These are phyloP conservation scores for Eristalinus sepulchralis DNA, from an alignment of 2,888 invertebrate genomes.

Conservation along the genomic window DNA sequence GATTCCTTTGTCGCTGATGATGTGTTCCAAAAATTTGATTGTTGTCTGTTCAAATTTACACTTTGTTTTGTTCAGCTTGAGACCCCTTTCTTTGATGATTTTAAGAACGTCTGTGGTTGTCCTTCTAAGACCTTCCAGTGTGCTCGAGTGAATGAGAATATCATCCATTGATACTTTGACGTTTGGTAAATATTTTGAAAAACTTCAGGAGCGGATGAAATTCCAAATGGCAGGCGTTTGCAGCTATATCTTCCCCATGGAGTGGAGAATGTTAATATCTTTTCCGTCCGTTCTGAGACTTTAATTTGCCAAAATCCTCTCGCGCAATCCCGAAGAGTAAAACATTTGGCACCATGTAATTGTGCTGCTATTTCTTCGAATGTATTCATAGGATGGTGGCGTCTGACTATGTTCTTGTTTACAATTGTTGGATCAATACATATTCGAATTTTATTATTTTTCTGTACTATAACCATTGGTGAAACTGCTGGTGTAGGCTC, in stretches of 20 bases:
- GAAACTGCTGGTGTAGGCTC: not conserved
- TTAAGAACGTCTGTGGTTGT: too few species aligned
- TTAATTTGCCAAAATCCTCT: not conserved
- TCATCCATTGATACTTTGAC: not conserved
- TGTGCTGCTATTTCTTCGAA: not conserved
- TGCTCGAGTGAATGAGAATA: not conserved
- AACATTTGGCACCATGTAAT: not conserved
- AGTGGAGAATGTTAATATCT: not conserved
- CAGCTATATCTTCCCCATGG: not conserved
- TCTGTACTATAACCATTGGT: constrained; percentile 47
- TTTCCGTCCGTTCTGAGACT: not conserved
- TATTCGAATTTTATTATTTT: constrained; percentile 31
- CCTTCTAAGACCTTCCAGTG: not conserved
- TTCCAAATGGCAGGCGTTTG: not conserved
- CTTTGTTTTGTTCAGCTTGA: not conserved
- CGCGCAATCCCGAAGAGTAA: not conserved
- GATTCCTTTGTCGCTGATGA: constrained; percentile 1
- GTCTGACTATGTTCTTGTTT: not conserved
- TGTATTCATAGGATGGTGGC: not conserved
- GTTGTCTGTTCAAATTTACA: not conserved
- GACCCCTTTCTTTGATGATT: too few species aligned
- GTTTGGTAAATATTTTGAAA: not conserved
- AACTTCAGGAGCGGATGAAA: not conserved
- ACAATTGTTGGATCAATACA: constrained; percentile 11
- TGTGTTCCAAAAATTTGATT: not conserved